Conservation (phyloP, 2,797 vertebrate genomes). For the Gymnothorax javanicus region DNA sequence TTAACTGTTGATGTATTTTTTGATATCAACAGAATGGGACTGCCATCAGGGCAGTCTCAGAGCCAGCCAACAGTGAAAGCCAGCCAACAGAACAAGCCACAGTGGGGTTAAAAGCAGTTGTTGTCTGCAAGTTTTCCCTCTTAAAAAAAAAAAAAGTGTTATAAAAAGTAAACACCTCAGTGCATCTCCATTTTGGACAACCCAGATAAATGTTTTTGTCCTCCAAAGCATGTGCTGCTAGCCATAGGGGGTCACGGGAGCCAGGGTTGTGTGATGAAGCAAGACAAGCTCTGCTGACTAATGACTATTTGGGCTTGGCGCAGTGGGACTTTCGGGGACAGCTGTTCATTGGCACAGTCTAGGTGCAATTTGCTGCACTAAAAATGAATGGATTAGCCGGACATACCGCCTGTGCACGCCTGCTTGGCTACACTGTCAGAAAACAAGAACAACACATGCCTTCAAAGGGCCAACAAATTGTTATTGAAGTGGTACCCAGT, state of each 20-base stretch:
- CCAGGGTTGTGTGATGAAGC: background rate
- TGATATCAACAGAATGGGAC: background rate
- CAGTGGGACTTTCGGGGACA: background rate
- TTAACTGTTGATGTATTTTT: background rate
- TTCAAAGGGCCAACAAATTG: background rate
- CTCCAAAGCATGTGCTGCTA: background rate
- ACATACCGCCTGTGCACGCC: background rate
- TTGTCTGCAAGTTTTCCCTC: background rate
- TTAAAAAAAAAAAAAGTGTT: background rate
- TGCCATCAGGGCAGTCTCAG: too few species aligned
- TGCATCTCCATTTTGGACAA: background rate
- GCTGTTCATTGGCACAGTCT: background rate
- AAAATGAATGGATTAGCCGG: background rate
- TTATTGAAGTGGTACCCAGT: background rate
- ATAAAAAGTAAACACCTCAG: background rate
- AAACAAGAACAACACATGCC: too few species aligned
- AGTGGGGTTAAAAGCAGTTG: background rate
- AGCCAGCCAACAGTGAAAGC: too few species aligned
- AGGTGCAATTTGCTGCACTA: background rate
- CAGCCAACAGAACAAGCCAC: background rate
- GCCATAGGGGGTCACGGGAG: background rate
- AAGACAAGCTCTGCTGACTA: background rate
- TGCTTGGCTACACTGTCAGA: background rate
- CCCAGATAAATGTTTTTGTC: background rate
- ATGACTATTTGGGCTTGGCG: background rate